These are phyloP conservation scores for Poecilia wingei DNA, from an alignment of 2,797 vertebrate species.

Conservation along the genomic window DNA sequence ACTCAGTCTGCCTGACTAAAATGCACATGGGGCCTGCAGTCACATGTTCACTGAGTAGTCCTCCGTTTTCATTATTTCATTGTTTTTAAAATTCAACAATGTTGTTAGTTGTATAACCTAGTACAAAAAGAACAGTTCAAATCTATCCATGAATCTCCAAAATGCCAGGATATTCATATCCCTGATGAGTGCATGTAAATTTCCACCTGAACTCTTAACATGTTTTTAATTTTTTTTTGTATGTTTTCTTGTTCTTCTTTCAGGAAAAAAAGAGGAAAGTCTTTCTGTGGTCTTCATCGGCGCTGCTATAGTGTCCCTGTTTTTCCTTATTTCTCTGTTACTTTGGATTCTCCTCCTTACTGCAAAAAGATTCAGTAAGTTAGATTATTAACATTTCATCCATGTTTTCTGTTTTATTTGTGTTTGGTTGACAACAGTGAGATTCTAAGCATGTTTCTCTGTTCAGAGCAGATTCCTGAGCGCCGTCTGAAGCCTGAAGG, in stretches of 20 bases:
- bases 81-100: not conserved
- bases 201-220: not conserved
- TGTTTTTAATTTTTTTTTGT: not conserved
- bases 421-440: conserved; percentile 9
- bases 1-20: not conserved
- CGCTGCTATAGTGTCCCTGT: conserved; percentile 50
- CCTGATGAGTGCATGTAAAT: not conserved
- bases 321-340: conserved; percentile 62
- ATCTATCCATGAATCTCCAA: not conserved
- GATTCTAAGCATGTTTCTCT: conserved; percentile 10
- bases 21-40: not conserved
- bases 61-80: not conserved
- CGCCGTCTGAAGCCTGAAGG: conserved; percentile 26
- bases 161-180: not conserved
- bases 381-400: not conserved
- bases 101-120: not conserved
- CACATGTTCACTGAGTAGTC: not conserved
- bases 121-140: not conserved
- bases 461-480: conserved; percentile 54
- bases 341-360: conserved; percentile 64
- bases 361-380: conserved; percentile 66
- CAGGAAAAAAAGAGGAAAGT: conserved; percentile 47
- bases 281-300: conserved; percentile 57
- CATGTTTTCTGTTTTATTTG: not conserved
- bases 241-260: not conserved